A percentile compares a stretch with the other conserved stretches of the same genome.
Evolutionary conservation across 2,113 vertebrate species (phyloP).

Genomic region (Macquaria australasica): DNA sequence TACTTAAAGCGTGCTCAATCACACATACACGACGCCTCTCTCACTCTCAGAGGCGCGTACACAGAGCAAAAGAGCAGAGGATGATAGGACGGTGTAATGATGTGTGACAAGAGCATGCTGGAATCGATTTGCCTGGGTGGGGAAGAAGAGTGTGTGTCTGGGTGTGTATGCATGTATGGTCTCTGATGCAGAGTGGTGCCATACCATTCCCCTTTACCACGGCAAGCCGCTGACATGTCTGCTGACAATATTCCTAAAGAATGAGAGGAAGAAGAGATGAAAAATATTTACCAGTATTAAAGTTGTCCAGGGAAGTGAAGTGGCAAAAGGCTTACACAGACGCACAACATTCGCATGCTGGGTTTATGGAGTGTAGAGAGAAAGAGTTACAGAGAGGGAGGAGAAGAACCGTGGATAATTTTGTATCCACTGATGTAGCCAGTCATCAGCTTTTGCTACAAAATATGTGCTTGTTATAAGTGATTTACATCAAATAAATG

Average conservation of each 20-base stretch:
- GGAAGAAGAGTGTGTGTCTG: slow-evolving; percentile 27
- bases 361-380: neutral
- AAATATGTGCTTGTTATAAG: neutral
- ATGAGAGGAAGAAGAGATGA: slow-evolving; percentile 21
- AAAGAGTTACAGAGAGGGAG: neutral
- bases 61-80: slow-evolving; percentile 52
- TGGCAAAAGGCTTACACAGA: slow-evolving; percentile 12
- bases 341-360: neutral
- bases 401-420: neutral
- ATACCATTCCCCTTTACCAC: slow-evolving; percentile 42
- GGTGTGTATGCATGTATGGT: slow-evolving; percentile 10
- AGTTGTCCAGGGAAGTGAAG: slow-evolving; percentile 31
- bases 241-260: slow-evolving; percentile 33
- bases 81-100: slow-evolving; percentile 75
- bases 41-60: slow-evolving; percentile 15
- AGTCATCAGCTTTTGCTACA: neutral
- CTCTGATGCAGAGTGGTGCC: slow-evolving; percentile 9
- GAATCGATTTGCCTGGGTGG: slow-evolving; percentile 69
- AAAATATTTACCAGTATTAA: slow-evolving; percentile 26
- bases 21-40: slow-evolving; percentile 15
- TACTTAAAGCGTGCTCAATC: slow-evolving; percentile 45
- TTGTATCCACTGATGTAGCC: neutral
- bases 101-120: slow-evolving; percentile 71
- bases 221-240: slow-evolving; percentile 10
- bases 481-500: neutral